phyloP scores from a whole-genome alignment of 2,113 vertebrate species.

The Psammodynastes pulverulentus region DNA sequence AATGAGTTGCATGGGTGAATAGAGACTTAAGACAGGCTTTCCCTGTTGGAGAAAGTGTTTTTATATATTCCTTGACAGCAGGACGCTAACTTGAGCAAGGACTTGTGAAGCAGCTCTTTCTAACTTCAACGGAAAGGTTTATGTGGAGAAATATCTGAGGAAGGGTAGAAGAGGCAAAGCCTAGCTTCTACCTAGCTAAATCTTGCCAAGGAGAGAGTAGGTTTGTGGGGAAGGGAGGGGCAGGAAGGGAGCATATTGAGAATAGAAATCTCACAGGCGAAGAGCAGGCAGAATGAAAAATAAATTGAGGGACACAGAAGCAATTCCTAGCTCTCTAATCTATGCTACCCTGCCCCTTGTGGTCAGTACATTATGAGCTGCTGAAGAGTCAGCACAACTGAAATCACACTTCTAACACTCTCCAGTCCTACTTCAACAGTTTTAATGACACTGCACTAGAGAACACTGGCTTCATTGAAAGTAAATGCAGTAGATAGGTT shows the following conservation, averaged over 20 bases:
- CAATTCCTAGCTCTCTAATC: neutral
- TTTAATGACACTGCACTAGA: neutral
- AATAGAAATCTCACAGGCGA: neutral
- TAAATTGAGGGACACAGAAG: neutral
- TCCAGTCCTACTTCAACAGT: neutral
- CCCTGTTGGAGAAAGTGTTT: neutral
- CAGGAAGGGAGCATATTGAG: neutral
- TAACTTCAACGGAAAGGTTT: neutral
- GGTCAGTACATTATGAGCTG: neutral
- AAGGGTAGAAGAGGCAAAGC: neutral
- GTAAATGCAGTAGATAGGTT: neutral
- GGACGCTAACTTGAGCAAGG: neutral
- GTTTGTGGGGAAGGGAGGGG: neutral
- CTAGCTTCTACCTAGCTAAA: neutral
- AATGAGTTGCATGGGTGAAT: neutral
- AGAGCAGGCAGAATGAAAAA: neutral
- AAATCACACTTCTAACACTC: neutral
- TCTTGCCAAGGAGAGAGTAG: neutral
- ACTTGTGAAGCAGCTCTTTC: neutral
- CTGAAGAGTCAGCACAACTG: neutral
- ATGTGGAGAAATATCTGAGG: neutral
- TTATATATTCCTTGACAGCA: neutral
- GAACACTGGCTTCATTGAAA: neutral
- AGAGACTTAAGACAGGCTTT: neutral
- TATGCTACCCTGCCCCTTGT: neutral